phyloP scores from a whole-genome alignment of 2,797 vertebrate genomes.

The Perodicticus potto region DNA sequence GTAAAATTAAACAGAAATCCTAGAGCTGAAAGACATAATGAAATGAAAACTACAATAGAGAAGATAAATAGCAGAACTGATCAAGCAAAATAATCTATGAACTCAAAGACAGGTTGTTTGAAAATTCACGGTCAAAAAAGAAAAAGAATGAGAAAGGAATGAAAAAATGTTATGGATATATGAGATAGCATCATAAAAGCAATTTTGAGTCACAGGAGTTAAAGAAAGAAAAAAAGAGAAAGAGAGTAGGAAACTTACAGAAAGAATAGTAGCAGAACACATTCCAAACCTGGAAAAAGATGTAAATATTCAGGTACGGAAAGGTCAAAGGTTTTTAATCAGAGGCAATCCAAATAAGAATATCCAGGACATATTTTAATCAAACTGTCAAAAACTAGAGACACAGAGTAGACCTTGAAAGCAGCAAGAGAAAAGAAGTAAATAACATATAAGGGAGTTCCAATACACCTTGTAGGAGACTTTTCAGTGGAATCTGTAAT shows the following conservation, averaged over 20 bases:
- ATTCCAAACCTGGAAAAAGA: neutral
- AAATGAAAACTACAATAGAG: neutral
- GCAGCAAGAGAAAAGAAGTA: neutral
- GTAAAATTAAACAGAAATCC: neutral
- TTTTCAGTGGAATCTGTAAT: neutral
- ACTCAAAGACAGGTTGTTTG: neutral
- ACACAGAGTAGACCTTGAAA: neutral
- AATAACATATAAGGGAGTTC: neutral
- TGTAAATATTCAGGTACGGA: neutral
- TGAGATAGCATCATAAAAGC: neutral
- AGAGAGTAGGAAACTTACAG: neutral
- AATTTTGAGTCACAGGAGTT: neutral
- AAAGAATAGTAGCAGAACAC: neutral
- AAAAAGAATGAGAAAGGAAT: neutral
- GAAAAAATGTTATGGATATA: neutral
- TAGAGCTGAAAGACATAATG: neutral
- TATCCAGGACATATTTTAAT: neutral
- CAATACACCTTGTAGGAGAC: neutral
- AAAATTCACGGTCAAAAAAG: neutral
- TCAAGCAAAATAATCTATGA: neutral
- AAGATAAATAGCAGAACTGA: neutral
- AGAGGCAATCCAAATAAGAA: neutral
- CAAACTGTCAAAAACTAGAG: neutral
- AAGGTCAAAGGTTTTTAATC: neutral
- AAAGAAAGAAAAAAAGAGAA: neutral